phyloP scores from a whole-genome alignment of 2,113 vertebrate species.

The Strix aluco region DNA sequence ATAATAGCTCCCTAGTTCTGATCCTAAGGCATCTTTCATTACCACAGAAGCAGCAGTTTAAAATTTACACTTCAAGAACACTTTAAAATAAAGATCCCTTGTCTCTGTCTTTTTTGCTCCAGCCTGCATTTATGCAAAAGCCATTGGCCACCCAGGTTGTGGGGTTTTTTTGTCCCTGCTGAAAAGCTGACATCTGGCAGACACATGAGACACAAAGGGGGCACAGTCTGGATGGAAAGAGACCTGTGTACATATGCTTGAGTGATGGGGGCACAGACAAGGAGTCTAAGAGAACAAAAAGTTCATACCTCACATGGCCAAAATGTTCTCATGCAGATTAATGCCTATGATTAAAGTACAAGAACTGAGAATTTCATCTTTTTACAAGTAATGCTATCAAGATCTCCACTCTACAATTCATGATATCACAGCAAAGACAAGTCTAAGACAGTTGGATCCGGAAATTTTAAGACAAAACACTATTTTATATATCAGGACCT shows the following conservation, averaged over 20 bases:
- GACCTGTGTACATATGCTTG: accelerated
- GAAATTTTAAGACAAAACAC: neutral
- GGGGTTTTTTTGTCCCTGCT: neutral
- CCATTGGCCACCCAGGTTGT: neutral
- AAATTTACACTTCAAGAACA: slow-evolving; percentile 25
- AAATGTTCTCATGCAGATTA: neutral
- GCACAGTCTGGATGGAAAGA: neutral
- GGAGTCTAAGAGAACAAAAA: neutral
- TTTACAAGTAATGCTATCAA: neutral
- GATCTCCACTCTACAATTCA: neutral
- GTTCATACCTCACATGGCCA: neutral
- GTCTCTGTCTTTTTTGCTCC: neutral
- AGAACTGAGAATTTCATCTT: neutral
- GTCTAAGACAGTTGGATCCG: neutral
- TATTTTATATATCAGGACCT: neutral
- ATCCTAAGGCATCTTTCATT: neutral
- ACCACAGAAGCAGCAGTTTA: neutral
- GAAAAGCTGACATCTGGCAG: slow-evolving; percentile 24
- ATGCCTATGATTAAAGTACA: neutral
- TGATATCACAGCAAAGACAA: neutral
- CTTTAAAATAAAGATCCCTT: slow-evolving; percentile 1
- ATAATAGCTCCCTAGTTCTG: neutral
- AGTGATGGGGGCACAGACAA: neutral
- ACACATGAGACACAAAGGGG: neutral
- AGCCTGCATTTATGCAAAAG: neutral